phyloP scores from a whole-genome alignment of 2,888 invertebrate species.

The Antheraea assamensis region DNA sequence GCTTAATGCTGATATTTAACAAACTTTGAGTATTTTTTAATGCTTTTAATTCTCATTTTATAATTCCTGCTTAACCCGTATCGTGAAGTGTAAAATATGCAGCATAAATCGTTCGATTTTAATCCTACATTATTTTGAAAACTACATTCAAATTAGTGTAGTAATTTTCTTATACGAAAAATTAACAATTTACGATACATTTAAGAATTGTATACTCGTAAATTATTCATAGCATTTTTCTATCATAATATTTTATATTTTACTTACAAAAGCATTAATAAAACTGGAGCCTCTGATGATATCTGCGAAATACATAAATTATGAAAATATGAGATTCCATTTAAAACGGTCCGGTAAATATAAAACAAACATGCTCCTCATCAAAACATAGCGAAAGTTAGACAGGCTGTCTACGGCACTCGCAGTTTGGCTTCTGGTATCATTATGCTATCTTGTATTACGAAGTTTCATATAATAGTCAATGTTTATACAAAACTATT shows the following conservation, averaged over 20 bases:
- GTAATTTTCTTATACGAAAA: too few species aligned
- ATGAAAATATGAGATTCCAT: neutral
- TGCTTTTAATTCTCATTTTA: too few species aligned
- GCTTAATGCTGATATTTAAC: too few species aligned
- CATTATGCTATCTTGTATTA: constrained; percentile 6
- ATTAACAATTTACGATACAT: too few species aligned
- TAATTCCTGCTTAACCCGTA: too few species aligned
- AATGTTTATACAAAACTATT: constrained; percentile 11
- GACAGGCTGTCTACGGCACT: constrained; percentile 22
- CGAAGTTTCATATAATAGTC: constrained; percentile 1
- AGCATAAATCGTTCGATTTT: too few species aligned
- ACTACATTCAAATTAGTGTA: too few species aligned
- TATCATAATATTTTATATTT: neutral
- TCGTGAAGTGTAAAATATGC: too few species aligned
- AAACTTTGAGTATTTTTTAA: too few species aligned
- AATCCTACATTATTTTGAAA: too few species aligned
- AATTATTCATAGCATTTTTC: neutral
- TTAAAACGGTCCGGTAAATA: neutral
- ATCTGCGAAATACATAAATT: neutral
- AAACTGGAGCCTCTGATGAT: neutral
- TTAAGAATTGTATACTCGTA: too few species aligned
- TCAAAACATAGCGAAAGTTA: constrained; percentile 22
- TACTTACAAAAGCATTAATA: neutral
- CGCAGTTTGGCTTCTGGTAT: constrained; percentile 11
- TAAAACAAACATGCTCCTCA: constrained; percentile 20